These are phyloP conservation scores for Papilio elwesi DNA, from an alignment of 2,888 invertebrate species.

Conservation along the genomic window DNA sequence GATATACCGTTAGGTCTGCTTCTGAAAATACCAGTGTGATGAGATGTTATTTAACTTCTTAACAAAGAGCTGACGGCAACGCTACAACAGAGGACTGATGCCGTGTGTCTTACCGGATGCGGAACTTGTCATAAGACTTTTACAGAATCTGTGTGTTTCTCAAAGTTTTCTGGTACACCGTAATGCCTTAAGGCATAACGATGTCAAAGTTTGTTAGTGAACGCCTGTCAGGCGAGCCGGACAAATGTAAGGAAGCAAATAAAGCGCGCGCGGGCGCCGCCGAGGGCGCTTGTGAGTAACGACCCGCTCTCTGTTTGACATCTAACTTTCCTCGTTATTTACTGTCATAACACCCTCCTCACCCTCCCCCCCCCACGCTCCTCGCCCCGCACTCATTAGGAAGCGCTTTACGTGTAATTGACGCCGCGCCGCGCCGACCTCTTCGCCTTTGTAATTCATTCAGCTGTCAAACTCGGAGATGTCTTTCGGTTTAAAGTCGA, in stretches of 20 bases:
- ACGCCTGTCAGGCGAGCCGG: not conserved
- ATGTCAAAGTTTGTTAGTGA: not conserved
- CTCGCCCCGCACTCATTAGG: constrained; percentile 4
- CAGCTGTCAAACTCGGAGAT: constrained; percentile 27
- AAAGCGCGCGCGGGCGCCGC: constrained; percentile 17
- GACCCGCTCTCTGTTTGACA: constrained; percentile 54
- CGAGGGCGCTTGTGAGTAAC: constrained; percentile 18
- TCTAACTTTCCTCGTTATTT: constrained; percentile 58
- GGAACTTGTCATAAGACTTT: too few species aligned
- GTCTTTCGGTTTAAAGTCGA: not conserved
- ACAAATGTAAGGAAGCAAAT: constrained; percentile 4
- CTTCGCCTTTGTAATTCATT: constrained; percentile 34
- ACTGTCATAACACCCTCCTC: constrained; percentile 53
- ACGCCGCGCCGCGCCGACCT: constrained; percentile 40
- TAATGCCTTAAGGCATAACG: too few species aligned
- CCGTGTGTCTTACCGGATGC: too few species aligned
- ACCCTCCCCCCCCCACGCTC: constrained; percentile 29
- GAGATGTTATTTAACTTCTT: too few species aligned
- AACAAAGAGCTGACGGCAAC: too few species aligned
- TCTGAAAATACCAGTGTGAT: too few species aligned
- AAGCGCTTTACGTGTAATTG: constrained; percentile 33
- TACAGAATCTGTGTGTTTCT: too few species aligned
- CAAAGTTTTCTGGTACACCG: too few species aligned
- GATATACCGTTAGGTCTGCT: too few species aligned
- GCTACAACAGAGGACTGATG: too few species aligned